Evolutionary conservation across 2,113 vertebrate genomes (phyloP).

Genomic region (Odontophorus gujanensis): DNA sequence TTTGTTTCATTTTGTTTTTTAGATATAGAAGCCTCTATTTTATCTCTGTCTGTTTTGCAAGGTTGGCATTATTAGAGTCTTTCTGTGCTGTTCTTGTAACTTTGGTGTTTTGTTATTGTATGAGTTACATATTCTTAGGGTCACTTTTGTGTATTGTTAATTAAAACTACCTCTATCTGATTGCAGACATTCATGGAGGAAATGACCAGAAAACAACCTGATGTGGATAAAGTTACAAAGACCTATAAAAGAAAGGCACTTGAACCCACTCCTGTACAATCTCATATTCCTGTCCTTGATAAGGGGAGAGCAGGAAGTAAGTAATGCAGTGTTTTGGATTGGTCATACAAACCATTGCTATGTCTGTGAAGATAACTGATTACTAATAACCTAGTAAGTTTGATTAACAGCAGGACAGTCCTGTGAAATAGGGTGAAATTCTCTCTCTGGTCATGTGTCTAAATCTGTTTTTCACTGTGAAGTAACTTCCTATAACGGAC

Average conservation of each 20-base stretch:
- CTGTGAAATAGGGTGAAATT: neutral
- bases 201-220: slow-evolving; percentile 99
- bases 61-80: neutral
- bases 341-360: neutral
- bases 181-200: slow-evolving; percentile 96
- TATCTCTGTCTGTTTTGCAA: neutral
- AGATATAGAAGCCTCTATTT: neutral
- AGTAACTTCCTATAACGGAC: neutral
- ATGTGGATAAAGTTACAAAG: slow-evolving; percentile 98
- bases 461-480: neutral
- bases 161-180: slow-evolving; percentile 11
- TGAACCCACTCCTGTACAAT: slow-evolving; percentile 82
- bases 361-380: neutral
- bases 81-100: neutral
- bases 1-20: neutral
- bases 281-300: slow-evolving; percentile 93
- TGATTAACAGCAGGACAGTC: neutral
- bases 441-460: neutral
- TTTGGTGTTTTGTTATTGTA: neutral
- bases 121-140: neutral
- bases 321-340: slow-evolving; percentile 54
- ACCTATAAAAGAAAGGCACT: slow-evolving; percentile 92
- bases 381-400: slow-evolving; percentile 17
- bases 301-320: slow-evolving; percentile 91
- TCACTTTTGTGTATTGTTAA: neutral